A percentile compares a stretch with the other conserved stretches of the same genome.
Conservation (phyloP, 2,113 vertebrate species). For the Aegotheles bennettii region DNA sequence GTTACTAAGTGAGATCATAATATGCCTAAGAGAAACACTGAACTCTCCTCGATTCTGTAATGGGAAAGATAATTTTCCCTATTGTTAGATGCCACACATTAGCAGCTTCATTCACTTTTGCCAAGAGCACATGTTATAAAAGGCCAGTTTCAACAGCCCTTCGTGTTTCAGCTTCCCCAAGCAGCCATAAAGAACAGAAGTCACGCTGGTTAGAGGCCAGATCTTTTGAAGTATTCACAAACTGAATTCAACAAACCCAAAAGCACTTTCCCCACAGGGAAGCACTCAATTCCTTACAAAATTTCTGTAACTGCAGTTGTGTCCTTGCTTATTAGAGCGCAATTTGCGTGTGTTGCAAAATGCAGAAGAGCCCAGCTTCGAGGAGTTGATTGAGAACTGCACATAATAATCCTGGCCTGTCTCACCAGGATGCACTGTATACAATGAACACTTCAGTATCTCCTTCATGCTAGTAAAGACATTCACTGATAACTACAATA, state of each 20-base stretch:
- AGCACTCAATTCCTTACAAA: not conserved
- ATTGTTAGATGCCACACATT: not conserved
- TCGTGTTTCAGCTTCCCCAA: not conserved
- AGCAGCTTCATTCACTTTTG: not conserved
- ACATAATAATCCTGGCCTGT: not conserved
- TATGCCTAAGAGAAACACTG: not conserved
- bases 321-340: not conserved
- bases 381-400: not conserved
- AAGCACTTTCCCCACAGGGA: not conserved
- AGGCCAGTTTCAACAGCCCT: not conserved
- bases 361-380: not conserved
- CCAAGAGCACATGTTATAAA: not conserved
- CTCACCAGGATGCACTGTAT: not conserved
- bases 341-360: not conserved
- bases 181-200: not conserved
- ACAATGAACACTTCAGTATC: not conserved
- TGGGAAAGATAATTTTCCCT: not conserved
- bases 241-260: not conserved
- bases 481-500: not conserved
- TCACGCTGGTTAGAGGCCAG: not conserved
- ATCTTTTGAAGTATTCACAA: not conserved
- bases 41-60: not conserved
- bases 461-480: not conserved
- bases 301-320: not conserved
- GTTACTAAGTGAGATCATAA: constrained; percentile 48